Evolutionary conservation across 2,888 invertebrate genomes (phyloP).

Genomic region (Lysandra coridon): DNA sequence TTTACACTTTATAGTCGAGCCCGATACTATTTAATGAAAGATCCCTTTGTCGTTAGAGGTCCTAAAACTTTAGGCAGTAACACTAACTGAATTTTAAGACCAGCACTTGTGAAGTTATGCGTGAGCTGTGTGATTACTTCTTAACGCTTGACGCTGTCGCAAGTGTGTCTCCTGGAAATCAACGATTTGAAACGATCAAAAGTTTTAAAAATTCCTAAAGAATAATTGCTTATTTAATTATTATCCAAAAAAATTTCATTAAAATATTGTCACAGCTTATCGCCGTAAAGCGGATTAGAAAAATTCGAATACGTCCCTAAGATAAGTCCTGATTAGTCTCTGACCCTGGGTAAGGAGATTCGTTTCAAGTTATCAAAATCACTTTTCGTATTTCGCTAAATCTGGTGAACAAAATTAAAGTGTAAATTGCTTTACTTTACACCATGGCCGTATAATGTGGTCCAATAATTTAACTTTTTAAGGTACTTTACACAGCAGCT

Average conservation of each 20-base stretch:
- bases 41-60: conserved; percentile 38
- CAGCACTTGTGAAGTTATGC: conserved; percentile 32
- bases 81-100: conserved; percentile 32
- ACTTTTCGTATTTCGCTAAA: conserved; percentile 46
- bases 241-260: conserved; percentile 31
- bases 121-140: conserved; percentile 18
- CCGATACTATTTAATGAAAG: conserved; percentile 39
- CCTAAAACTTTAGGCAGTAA: conserved; percentile 38
- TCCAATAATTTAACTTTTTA: conserved; percentile 34
- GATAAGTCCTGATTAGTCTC: conserved; percentile 36
- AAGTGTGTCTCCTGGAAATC: neutral
- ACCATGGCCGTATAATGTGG: conserved; percentile 38
- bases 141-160: neutral
- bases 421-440: conserved; percentile 57
- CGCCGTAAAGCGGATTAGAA: conserved; percentile 30
- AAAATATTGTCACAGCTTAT: conserved; percentile 32
- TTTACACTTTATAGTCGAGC: conserved; percentile 34
- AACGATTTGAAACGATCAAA: neutral
- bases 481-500: neutral
- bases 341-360: conserved; percentile 39
- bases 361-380: conserved; percentile 39
- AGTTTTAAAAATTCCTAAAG: neutral
- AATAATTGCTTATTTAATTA: neutral
- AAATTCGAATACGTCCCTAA: conserved; percentile 30
- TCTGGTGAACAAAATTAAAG: conserved; percentile 58